A percentile compares a stretch with the other conserved stretches of the same genome.
These are phyloP conservation scores for Felis chaus DNA, from an alignment of 2,113 vertebrate species.

Conservation along the genomic window DNA sequence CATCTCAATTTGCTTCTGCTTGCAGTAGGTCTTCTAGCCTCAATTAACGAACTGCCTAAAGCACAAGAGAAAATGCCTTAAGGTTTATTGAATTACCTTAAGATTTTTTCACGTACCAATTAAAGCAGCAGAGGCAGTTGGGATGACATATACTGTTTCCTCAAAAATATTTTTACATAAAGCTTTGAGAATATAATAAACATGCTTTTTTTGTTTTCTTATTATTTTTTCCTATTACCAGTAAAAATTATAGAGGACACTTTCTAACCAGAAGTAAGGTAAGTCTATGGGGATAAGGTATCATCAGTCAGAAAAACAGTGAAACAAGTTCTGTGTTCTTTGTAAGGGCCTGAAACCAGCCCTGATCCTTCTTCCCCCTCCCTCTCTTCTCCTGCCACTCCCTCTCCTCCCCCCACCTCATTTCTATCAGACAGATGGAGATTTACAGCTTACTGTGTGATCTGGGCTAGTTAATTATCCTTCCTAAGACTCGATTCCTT, in stretches of 20 bases:
- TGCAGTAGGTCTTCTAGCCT: not conserved
- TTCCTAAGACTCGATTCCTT: not conserved
- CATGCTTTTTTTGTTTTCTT: not conserved
- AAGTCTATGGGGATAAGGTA: not conserved
- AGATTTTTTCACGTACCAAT: conserved; percentile 27
- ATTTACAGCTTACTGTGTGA: not conserved
- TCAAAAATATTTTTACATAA: conserved; percentile 27
- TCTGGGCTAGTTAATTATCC: not conserved
- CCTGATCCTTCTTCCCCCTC: not conserved
- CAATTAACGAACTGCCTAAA: conserved; percentile 4
- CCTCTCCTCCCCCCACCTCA: accelerated
- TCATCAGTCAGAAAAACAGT: not conserved
- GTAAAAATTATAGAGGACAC: not conserved
- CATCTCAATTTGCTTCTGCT: not conserved
- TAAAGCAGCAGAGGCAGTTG: conserved; percentile 32
- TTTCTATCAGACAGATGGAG: not conserved
- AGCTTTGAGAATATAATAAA: not conserved
- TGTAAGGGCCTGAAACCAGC: not conserved
- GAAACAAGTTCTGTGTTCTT: not conserved
- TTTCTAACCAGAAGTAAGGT: not conserved
- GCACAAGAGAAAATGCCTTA: conserved; percentile 26
- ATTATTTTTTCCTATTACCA: not conserved
- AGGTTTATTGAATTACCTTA: not conserved
- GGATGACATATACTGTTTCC: conserved; percentile 2
- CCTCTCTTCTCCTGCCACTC: no score